A percentile compares a stretch with the other conserved stretches of the same genome.
phyloP scores from a whole-genome alignment of 2,888 invertebrate species.

The Branchinecta sandiegonensis region DNA sequence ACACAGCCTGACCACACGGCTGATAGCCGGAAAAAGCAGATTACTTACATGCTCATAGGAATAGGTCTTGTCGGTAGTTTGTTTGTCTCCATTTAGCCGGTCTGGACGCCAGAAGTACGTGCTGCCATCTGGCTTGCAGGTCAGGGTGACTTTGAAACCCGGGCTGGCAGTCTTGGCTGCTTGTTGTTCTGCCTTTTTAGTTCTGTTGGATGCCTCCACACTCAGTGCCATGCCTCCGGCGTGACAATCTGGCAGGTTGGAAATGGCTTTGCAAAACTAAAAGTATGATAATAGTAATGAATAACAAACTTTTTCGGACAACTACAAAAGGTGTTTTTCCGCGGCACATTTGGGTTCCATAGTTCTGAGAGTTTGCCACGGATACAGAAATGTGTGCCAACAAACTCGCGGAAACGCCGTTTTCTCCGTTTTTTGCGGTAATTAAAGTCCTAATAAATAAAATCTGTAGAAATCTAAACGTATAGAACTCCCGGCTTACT shows the following conservation, averaged over 20 bases:
- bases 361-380: too few species aligned
- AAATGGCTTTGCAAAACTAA: background rate
- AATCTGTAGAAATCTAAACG: too few species aligned
- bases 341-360: too few species aligned
- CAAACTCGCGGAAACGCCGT: too few species aligned
- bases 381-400: too few species aligned
- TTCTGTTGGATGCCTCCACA: background rate
- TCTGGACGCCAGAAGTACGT: background rate
- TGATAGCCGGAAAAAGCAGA: too few species aligned
- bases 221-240: background rate
- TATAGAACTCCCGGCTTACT: too few species aligned
- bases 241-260: background rate
- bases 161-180: background rate
- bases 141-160: background rate
- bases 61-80: background rate
- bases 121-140: background rate
- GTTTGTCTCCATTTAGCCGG: background rate
- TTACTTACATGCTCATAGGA: constrained; percentile 12
- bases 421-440: too few species aligned
- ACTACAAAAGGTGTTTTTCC: too few species aligned
- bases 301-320: too few species aligned
- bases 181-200: background rate
- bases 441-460: too few species aligned
- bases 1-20: too few species aligned
- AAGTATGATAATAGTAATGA: background rate